Evolutionary conservation across 2,113 vertebrate genomes (phyloP), one percentile per base, ranked within the genome.

Genomic region (Brachyistius frenatus): DNA sequence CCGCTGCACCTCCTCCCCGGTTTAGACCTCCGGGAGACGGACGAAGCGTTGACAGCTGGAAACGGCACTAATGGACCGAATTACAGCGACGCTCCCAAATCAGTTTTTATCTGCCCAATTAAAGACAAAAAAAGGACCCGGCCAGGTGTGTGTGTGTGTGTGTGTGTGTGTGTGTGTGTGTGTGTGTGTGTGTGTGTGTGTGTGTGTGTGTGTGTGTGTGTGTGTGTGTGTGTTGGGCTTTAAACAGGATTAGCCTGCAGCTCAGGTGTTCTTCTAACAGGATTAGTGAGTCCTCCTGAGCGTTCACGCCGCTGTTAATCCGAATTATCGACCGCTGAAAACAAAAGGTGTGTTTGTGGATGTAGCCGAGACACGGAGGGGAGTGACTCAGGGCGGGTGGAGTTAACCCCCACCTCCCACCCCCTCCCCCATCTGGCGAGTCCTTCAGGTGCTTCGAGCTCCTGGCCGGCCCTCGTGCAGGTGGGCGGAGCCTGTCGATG

Each of bases 181-280:
- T 63, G 70, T 63, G 50, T 65, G 61, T 74, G 49, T 66, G 47
- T 63, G 37, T 56, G 50, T 37, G 52, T 65, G 66, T 50, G 49
- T 50, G 49, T 50, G 49, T 50, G 49, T 50, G 49, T 50, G 49
- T 50, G 49, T 50, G 49, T 37, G 66, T 46, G 54, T 72, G 52
- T 60, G 32, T 62, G 56, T 70, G 39, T 56, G 50, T 39, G 52
- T 65, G 52, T 50, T 14, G n/a, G 13, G 37, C 23, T 64, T 33
- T 75, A 81, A 85, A 85, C 55, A 78, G 93, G 93, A 94, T 94
- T 93, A 92, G 78, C 83, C 79, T 81, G 78, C 86, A 79, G 90
- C 91, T 92, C 91, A 94, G 91, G 90, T 93, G 93, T 86, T 70
- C 77, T 63, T 71, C 87, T 93, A 93, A 94, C 91, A 93, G 93